Evolutionary conservation across 2,888 invertebrate genomes (phyloP).

Genomic region (Sinodicranocentrus sp.): DNA sequence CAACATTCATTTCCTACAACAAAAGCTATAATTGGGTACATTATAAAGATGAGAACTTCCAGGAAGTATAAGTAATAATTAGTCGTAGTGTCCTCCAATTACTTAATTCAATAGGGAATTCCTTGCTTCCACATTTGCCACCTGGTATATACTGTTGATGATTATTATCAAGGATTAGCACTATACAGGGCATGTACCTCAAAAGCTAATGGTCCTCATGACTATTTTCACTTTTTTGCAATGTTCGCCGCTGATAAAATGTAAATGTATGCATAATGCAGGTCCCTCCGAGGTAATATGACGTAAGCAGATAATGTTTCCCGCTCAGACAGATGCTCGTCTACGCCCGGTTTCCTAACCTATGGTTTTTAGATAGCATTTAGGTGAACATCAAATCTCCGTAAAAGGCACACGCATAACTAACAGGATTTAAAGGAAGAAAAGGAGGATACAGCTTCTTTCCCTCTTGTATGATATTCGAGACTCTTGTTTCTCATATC

Average conservation of each 20-base stretch:
- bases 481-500: constrained; percentile 37
- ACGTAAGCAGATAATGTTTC: not conserved
- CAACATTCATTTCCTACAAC: too few species aligned
- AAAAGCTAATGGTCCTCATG: too few species aligned
- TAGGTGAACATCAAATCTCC: not conserved
- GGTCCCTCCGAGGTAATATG: not conserved
- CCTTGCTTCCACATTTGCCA: not conserved
- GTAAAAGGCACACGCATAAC: not conserved
- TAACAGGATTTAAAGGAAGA: not conserved
- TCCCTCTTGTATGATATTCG: constrained; percentile 15
- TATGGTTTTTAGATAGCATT: too few species aligned
- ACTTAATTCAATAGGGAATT: constrained; percentile 18
- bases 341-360: too few species aligned
- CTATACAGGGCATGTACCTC: too few species aligned
- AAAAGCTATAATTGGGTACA: too few species aligned
- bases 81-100: not conserved
- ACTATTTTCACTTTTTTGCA: not conserved
- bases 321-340: too few species aligned
- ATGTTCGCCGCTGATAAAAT: not conserved
- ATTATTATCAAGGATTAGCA: not conserved
- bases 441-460: not conserved
- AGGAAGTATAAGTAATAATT: not conserved
- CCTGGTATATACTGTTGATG: not conserved
- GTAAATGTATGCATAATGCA: constrained; percentile 1
- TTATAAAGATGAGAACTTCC: too few species aligned